Evolutionary conservation across 2,797 vertebrate genomes (phyloP).

Genomic region (Rhabdophis nuchalis): DNA sequence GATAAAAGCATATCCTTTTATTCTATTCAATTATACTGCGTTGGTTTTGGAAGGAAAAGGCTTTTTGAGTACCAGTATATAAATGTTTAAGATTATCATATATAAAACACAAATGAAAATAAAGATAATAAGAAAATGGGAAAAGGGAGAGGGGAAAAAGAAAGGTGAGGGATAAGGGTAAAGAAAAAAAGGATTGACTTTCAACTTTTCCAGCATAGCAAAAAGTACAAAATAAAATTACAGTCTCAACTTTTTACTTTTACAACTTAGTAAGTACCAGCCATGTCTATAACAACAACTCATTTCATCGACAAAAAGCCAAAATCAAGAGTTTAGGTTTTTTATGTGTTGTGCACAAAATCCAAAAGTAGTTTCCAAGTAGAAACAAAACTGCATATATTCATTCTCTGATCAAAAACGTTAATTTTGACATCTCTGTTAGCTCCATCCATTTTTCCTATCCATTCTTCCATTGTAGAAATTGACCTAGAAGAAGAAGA

Average conservation of each 20-base stretch:
- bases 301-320: not conserved
- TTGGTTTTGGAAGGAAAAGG: not conserved
- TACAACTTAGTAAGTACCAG: not conserved
- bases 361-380: no score
- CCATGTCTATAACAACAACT: not conserved
- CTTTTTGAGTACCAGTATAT: not conserved
- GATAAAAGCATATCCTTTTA: not conserved
- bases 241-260: not conserved
- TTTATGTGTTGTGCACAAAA: not conserved
- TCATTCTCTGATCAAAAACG: not conserved
- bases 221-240: not conserved
- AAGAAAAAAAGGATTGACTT: not conserved
- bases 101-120: not conserved
- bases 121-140: not conserved
- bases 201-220: not conserved
- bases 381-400: no score
- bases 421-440: not conserved
- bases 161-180: not conserved
- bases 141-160: not conserved
- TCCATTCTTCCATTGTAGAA: not conserved
- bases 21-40: not conserved
- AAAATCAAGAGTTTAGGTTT: not conserved
- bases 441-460: not conserved
- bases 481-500: not conserved
- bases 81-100: not conserved